Evolutionary conservation across 2,797 vertebrate species (phyloP).

Genomic region (Cottoperca gobio): DNA sequence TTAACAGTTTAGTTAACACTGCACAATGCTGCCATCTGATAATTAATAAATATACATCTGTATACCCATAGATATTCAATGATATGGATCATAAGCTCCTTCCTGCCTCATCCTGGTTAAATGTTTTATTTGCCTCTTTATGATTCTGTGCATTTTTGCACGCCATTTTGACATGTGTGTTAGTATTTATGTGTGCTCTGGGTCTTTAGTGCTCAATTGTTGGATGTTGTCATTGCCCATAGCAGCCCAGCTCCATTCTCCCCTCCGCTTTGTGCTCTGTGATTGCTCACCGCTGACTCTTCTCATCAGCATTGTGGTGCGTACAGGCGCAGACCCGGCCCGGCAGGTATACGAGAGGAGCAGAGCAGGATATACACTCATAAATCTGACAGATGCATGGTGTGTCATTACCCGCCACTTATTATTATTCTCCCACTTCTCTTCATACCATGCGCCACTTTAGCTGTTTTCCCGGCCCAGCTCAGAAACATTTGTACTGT

Average conservation of each 20-base stretch:
- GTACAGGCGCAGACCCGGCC: slow-evolving; percentile 41
- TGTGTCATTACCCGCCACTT: slow-evolving; percentile 77
- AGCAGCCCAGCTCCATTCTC: slow-evolving; percentile 40
- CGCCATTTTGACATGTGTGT: slow-evolving; percentile 9
- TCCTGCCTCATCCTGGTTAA: background rate
- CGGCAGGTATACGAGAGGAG: slow-evolving; percentile 58
- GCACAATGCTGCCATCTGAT: background rate
- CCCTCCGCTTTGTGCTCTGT: slow-evolving; percentile 36
- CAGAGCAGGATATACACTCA: slow-evolving; percentile 52
- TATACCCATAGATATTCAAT: background rate
- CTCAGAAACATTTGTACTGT: slow-evolving; percentile 71
- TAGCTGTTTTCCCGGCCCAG: slow-evolving; percentile 40
- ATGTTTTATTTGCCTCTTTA: slow-evolving; percentile 15
- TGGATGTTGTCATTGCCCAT: slow-evolving; percentile 58
- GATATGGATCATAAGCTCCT: background rate
- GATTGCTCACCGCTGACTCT: slow-evolving; percentile 68
- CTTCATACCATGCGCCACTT: slow-evolving; percentile 66
- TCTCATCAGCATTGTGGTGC: slow-evolving; percentile 61
- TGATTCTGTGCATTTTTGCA: slow-evolving; percentile 27
- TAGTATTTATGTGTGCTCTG: slow-evolving; percentile 10
- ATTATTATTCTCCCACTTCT: slow-evolving; percentile 74
- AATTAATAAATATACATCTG: too few species aligned
- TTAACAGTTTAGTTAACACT: slow-evolving; percentile 14
- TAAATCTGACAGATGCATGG: slow-evolving; percentile 78
- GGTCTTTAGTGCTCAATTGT: slow-evolving; percentile 41